phyloP scores from a whole-genome alignment of 2,888 invertebrate species.

The Philonicus albiceps region DNA sequence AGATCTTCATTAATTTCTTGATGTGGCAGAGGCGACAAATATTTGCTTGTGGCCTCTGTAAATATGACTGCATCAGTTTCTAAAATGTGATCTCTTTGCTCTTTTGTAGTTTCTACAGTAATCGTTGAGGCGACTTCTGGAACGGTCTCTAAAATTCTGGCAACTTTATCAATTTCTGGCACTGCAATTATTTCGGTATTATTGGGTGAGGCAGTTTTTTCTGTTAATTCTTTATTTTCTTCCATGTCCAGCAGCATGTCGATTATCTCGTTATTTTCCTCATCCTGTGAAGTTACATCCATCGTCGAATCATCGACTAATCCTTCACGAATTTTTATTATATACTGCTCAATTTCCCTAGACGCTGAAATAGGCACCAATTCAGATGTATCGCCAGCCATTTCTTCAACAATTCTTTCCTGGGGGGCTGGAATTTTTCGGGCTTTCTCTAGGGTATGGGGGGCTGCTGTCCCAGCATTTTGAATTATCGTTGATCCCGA shows the following conservation, averaged over 20 bases:
- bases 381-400: not conserved
- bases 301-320: not conserved
- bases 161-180: not conserved
- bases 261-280: not conserved
- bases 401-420: not conserved
- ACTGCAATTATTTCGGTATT: not conserved
- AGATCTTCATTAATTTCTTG: not conserved
- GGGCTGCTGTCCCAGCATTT: not conserved
- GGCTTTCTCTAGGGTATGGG: not conserved
- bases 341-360: not conserved
- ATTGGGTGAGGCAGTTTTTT: not conserved
- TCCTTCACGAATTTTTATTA: not conserved
- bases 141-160: not conserved
- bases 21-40: not conserved
- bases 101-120: not conserved
- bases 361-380: not conserved
- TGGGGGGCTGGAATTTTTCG: not conserved
- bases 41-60: not conserved
- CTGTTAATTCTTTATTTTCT: not conserved
- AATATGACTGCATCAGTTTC: not conserved
- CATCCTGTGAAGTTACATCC: not conserved
- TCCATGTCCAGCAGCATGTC: conserved; percentile 30
- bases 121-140: not conserved
- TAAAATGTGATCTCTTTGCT: not conserved
- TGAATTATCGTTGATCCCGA: not conserved